phyloP scores from a whole-genome alignment of 2,113 vertebrate species.

The Plecotus auritus region DNA sequence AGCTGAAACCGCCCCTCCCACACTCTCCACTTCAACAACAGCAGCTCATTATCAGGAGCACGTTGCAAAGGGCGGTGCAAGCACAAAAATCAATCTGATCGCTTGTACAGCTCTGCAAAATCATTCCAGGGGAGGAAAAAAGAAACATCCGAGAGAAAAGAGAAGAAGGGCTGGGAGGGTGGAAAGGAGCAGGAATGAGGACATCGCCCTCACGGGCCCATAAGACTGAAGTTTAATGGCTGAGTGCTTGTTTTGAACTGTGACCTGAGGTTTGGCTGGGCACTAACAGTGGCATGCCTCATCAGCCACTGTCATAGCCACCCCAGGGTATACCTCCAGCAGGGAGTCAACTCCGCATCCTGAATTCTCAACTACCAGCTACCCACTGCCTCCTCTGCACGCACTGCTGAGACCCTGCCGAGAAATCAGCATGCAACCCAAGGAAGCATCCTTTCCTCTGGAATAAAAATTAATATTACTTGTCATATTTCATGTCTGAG shows the following conservation, averaged over 20 bases:
- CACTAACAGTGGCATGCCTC: slow-evolving; percentile 85
- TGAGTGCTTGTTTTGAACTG: slow-evolving; percentile 81
- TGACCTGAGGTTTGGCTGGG: slow-evolving; percentile 84
- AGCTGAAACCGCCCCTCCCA: background rate
- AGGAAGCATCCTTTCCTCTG: slow-evolving; percentile 89
- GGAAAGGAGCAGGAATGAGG: slow-evolving; percentile 59
- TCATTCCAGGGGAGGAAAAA: slow-evolving; percentile 51
- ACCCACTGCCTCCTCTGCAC: slow-evolving; percentile 78
- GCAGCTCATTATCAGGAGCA: slow-evolving; percentile 42
- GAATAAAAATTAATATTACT: slow-evolving; percentile 95
- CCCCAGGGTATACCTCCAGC: slow-evolving; percentile 82
- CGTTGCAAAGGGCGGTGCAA: slow-evolving; percentile 63
- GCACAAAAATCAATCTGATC: slow-evolving; percentile 72
- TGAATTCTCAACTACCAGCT: slow-evolving; percentile 82
- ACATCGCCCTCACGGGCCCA: slow-evolving; percentile 49
- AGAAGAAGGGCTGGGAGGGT: slow-evolving; percentile 38
- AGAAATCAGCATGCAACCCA: slow-evolving; percentile 89
- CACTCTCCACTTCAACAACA: slow-evolving; percentile 40
- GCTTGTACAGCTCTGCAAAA: slow-evolving; percentile 69
- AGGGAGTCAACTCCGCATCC: slow-evolving; percentile 78
- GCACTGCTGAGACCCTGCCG: slow-evolving; percentile 84
- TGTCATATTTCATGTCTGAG: slow-evolving; percentile 94
- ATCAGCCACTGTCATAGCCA: slow-evolving; percentile 83
- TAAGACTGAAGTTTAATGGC: slow-evolving; percentile 78
- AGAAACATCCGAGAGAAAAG: slow-evolving; percentile 27